phyloP scores from a whole-genome alignment of 2,888 invertebrate genomes.

The Leucoma salicis region DNA sequence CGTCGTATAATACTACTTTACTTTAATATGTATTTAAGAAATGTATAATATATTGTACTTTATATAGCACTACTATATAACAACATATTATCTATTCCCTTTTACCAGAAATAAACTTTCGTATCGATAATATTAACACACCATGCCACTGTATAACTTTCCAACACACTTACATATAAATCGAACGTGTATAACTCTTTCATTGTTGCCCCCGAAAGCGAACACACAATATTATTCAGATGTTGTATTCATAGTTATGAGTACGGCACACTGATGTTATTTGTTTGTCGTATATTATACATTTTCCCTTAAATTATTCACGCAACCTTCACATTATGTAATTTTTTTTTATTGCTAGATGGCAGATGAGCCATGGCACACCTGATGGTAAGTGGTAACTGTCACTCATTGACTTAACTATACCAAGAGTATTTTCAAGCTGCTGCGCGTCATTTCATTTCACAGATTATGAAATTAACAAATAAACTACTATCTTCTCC shows the following conservation, averaged over 20 bases:
- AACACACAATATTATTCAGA: slow-evolving; percentile 20
- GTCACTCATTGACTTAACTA: no score
- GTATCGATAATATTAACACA: slow-evolving; percentile 12
- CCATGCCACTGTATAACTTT: slow-evolving; percentile 16
- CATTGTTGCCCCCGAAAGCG: slow-evolving; percentile 12
- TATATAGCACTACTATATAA: no score
- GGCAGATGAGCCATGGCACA: no score
- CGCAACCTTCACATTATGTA: slow-evolving; percentile 8
- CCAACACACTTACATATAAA: slow-evolving; percentile 21
- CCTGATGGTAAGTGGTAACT: no score
- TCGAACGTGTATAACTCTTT: slow-evolving; percentile 19
- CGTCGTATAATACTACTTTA: no score
- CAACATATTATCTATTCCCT: no score
- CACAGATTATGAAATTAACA: no score
- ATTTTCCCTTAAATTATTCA: slow-evolving; percentile 19
- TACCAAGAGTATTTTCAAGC: no score
- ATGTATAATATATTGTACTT: no score
- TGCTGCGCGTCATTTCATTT: no score
- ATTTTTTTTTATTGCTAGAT: slow-evolving; percentile 11
- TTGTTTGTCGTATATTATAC: slow-evolving; percentile 20
- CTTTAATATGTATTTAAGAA: no score
- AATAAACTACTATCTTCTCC: no score
- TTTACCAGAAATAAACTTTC: slow-evolving; percentile 5
- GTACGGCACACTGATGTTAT: slow-evolving; percentile 9
- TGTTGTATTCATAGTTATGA: slow-evolving; percentile 30